Evolutionary conservation across 2,797 vertebrate species (phyloP).

Genomic region (Esox masquinongy): DNA sequence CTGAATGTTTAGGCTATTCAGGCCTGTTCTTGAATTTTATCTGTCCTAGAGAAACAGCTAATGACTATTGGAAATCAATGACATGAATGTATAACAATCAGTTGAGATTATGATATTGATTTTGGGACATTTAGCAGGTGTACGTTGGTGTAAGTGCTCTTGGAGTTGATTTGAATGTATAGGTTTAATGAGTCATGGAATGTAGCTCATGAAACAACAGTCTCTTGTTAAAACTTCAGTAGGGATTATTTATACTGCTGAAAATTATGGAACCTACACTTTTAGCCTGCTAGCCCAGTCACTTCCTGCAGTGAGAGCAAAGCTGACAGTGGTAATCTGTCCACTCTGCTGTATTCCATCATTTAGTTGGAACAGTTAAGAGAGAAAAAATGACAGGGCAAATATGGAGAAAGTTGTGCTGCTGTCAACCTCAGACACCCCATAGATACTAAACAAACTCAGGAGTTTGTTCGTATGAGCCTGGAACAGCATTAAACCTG

Average conservation of each 20-base stretch:
- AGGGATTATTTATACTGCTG: conserved; percentile 20
- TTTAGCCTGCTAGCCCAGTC: not conserved
- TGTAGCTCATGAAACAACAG: not conserved
- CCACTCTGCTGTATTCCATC: not conserved
- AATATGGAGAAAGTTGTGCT: conserved; percentile 2
- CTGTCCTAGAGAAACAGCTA: conserved; percentile 7
- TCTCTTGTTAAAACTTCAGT: conserved; percentile 6
- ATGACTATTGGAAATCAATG: conserved; percentile 25
- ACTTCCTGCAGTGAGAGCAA: not conserved
- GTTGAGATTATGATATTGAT: conserved; percentile 24
- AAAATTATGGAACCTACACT: conserved; percentile 14
- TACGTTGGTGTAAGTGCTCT: not conserved
- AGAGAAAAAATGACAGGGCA: not conserved
- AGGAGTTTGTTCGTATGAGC: conserved; percentile 13
- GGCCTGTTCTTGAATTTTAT: not conserved
- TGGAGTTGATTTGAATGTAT: not conserved
- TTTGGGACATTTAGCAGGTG: not conserved
- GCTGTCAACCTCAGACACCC: conserved; percentile 23
- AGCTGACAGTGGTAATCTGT: not conserved
- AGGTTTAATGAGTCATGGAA: not conserved
- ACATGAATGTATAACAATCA: conserved; percentile 17
- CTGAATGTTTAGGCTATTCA: too few species aligned
- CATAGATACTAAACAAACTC: conserved; percentile 38
- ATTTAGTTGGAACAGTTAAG: not conserved
- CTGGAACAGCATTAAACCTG: conserved; percentile 20